Conservation (phyloP, 2,888 invertebrate species). For the Clanis bilineata region DNA sequence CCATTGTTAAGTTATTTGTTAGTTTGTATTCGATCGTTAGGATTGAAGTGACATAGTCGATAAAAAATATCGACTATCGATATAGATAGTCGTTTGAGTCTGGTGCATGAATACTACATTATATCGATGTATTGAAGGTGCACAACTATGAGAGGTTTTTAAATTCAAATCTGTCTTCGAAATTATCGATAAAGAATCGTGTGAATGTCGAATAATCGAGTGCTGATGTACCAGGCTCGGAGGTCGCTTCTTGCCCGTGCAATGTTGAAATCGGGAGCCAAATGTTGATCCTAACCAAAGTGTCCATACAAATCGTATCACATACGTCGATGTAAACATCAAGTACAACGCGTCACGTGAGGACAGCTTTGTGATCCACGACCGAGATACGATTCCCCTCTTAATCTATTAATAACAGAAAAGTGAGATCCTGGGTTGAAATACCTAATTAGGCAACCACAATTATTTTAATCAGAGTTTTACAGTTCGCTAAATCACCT, state of each 20-base stretch:
- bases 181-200: constrained; percentile 6
- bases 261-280: constrained; percentile 34
- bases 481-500: too few relatives aligned
- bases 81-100: constrained; percentile 21
- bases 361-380: neutral
- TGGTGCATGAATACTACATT: constrained; percentile 18
- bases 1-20: constrained; percentile 77
- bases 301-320: constrained; percentile 30
- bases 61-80: constrained; percentile 13
- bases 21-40: constrained; percentile 45
- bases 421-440: too few relatives aligned
- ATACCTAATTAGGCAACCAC: too few relatives aligned
- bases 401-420: too few relatives aligned
- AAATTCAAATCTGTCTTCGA: neutral
- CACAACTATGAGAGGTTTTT: neutral
- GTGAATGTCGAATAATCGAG: neutral
- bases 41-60: constrained; percentile 22
- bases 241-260: constrained; percentile 21
- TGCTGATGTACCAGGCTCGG: constrained; percentile 12
- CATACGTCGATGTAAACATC: constrained; percentile 8
- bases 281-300: constrained; percentile 56
- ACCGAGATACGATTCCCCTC: neutral
- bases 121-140: neutral
- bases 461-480: too few relatives aligned
- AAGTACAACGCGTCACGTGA: neutral